Conservation (phyloP, 1,140 invertebrate genomes). For the Apis laboriosa region DNA sequence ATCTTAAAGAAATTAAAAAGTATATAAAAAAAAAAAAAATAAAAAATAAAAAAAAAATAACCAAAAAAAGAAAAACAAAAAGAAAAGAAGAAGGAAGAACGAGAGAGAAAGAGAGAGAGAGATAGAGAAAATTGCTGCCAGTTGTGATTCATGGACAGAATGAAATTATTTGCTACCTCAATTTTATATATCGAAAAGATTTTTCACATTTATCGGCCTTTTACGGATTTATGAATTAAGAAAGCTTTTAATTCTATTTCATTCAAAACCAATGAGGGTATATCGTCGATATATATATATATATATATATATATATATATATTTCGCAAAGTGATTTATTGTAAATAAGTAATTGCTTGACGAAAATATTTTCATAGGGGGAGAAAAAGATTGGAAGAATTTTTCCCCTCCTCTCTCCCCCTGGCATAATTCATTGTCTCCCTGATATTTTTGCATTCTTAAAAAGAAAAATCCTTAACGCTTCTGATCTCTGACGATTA, state of each 20-base stretch:
- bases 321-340: background rate
- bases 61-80: background rate
- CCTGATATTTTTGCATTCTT: background rate
- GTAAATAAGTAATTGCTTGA: background rate
- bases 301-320: background rate
- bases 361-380: background rate
- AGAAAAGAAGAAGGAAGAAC: background rate
- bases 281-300: background rate
- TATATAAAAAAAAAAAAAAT: background rate
- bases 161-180: slow-evolving; percentile 64
- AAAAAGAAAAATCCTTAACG: background rate
- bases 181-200: slow-evolving; percentile 39
- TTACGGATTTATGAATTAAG: background rate
- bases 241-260: slow-evolving; percentile 18
- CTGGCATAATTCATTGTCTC: background rate
- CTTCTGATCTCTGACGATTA: slow-evolving; percentile 33
- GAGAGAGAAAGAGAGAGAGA: background rate
- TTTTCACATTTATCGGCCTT: slow-evolving; percentile 27
- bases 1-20: background rate
- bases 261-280: background rate
- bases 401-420: too few relatives aligned
- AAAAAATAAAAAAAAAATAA: background rate
- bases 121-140: slow-evolving; percentile 40
- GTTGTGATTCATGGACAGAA: slow-evolving; percentile 40
- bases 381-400: background rate